Percentiles rank a stretch among this genome's conserved stretches.
These are phyloP conservation scores for Formicarius rufipectus DNA, from an alignment of 2,113 vertebrate species.

Conservation along the genomic window DNA sequence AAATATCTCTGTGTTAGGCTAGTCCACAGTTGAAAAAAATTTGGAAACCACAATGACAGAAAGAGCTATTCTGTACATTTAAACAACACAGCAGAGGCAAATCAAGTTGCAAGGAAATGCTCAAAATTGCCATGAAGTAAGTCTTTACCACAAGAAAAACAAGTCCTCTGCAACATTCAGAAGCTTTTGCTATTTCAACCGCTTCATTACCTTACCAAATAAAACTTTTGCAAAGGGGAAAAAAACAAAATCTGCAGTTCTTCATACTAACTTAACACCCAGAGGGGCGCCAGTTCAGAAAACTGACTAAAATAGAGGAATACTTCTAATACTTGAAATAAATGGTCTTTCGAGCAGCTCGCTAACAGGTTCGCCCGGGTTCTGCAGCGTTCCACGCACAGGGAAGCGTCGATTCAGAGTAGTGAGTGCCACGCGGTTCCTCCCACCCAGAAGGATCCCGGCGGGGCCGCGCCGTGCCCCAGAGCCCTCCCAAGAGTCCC, in stretches of 20 bases:
- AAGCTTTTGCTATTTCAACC: not conserved
- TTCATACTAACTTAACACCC: not conserved
- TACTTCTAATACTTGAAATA: not conserved
- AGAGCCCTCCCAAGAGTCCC: not conserved
- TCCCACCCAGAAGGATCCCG: not conserved
- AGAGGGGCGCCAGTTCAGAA: not conserved
- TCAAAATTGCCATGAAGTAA: not conserved
- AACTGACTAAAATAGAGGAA: not conserved
- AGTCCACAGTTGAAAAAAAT: not conserved
- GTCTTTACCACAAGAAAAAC: not conserved
- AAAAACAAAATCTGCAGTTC: not conserved
- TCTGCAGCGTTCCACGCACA: fast-evolving
- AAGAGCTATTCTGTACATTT: not conserved
- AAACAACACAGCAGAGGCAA: not conserved
- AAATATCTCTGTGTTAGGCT: not conserved
- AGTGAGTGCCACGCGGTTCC: fast-evolving
- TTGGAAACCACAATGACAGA: not conserved
- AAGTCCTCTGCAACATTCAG: not conserved
- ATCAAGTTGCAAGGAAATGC: not conserved
- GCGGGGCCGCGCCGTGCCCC: too few relatives aligned
- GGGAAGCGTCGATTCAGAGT: not conserved
- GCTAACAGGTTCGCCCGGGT: not conserved
- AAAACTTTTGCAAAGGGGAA: not conserved
- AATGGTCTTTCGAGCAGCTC: fast-evolving
- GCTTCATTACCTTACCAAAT: not conserved